These are phyloP conservation scores for Anastrepha ludens DNA, from an alignment of 1,140 invertebrate genomes.

Conservation along the genomic window DNA sequence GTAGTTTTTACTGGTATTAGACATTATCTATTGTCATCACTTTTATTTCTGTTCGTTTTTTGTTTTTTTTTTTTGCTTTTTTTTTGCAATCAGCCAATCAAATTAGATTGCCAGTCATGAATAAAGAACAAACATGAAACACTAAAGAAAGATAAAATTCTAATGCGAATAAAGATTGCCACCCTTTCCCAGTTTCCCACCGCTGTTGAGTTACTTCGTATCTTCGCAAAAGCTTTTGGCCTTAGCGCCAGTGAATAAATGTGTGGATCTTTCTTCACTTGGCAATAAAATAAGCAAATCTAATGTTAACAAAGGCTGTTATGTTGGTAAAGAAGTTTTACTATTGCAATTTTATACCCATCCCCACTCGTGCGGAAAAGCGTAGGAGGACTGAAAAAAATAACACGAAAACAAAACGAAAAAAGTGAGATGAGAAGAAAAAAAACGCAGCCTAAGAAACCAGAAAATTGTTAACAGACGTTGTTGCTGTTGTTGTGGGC, in stretches of 20 bases:
- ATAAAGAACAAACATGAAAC: not conserved
- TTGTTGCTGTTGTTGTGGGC: not conserved
- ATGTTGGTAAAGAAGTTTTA: conserved; percentile 35
- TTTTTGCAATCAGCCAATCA: not conserved
- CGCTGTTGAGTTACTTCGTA: not conserved
- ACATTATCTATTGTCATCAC: no score
- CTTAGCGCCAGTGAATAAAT: not conserved
- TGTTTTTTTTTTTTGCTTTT: no score
- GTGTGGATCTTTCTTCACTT: not conserved
- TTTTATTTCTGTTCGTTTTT: no score
- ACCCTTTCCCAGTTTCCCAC: not conserved
- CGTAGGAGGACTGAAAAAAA: not conserved
- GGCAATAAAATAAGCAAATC: conserved; percentile 15
- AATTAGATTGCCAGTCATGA: conserved; percentile 21
- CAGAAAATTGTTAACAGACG: conserved; percentile 9
- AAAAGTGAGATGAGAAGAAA: not conserved
- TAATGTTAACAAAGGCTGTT: conserved; percentile 21
- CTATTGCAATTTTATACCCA: not conserved
- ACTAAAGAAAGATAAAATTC: not conserved
- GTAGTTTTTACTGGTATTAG: no score
- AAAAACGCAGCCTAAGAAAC: not conserved
- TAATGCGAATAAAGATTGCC: conserved; percentile 1
- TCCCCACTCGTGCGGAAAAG: not conserved
- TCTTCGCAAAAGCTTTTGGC: not conserved
- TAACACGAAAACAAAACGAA: not conserved